Conservation (phyloP, 2,113 vertebrate genomes). For the Orycteropus afer region DNA sequence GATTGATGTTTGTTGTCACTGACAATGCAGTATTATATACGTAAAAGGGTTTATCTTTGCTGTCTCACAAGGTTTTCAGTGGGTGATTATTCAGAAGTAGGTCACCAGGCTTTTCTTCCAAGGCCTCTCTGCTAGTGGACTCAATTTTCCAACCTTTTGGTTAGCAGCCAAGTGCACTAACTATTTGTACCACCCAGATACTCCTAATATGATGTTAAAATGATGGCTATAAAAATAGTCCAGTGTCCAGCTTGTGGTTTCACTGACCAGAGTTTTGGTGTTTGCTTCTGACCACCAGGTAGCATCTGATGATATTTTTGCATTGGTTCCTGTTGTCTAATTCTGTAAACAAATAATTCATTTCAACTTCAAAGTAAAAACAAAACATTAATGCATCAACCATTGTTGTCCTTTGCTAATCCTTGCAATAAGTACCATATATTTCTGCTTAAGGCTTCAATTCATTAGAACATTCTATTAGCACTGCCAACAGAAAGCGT, state of each 20-base stretch:
- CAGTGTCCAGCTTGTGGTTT: neutral
- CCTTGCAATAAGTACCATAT: constrained; percentile 75
- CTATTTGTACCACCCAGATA: neutral
- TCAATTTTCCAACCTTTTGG: neutral
- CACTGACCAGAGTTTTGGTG: neutral
- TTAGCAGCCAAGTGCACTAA: neutral
- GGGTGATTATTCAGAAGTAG: neutral
- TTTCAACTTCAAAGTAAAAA: constrained; percentile 69
- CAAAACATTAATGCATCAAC: neutral
- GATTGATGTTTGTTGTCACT: too few relatives aligned
- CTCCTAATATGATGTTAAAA: neutral
- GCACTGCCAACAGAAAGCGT: constrained; percentile 87
- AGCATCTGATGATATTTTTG: accelerated
- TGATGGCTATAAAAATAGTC: neutral
- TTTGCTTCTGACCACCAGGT: neutral
- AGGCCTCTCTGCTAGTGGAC: neutral
- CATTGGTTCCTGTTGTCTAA: neutral
- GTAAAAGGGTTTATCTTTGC: too few relatives aligned
- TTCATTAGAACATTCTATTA: constrained; percentile 85
- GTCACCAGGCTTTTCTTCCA: neutral
- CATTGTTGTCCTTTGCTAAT: constrained; percentile 75
- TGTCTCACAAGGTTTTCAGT: neutral
- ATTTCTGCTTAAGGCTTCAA: constrained; percentile 77
- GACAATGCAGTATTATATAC: too few relatives aligned
- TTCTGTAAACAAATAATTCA: constrained; percentile 69